Base-by-base conservation (phyloP, 1,140 invertebrate genomes). In the Drosophila triauraria region DNA sequence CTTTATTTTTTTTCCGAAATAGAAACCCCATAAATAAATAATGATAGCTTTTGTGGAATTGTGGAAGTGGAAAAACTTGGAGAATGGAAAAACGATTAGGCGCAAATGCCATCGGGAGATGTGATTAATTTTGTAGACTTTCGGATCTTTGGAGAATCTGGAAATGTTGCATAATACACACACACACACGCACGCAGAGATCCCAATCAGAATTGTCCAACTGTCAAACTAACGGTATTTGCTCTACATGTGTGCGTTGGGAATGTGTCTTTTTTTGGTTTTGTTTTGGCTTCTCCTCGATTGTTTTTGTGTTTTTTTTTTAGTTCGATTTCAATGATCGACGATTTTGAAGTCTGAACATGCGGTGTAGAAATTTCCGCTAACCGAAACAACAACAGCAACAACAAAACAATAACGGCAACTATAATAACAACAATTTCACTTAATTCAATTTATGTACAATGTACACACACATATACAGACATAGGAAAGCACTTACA, bases 391-490 rank as follows among this genome's bases (percentile, higher is more conserved):
- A 59, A 44, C 38, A 58, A 44, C 38, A 58, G 35, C 58, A 46
- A 17, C 62, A 56, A 10, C 12, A 60, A 75, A 57, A 27, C 17
- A 64, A 79, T 60, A 64, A 54, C 68, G 58, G 78, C 75, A 67
- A 63, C 63, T 63, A 62, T 42, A 65, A 65, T 63, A 65, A 35
- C 67, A 61, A 30, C 20, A 64, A 82, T 75, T 77, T 84, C 69
- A 78, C 57, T 88, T 64, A 77, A 83, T 83, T 83, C 72, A 75
- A 79, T 85, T 75, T 68, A 82, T 79, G 57, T 46, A 65, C 51
- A 72, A 72, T 51, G n/a, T 42, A 75, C 23, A 57, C 13, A 40
- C 15, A 68, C 17, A 46, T 30, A 30, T 20, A 64, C 23, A 71
- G 10, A 46, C 44, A 42, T 72, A 72, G 32, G 30, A 38, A 68